Evolutionary conservation across 2,888 invertebrate species (phyloP), one percentile per base, ranked within the genome.

Genomic region (Melieria omissa): DNA sequence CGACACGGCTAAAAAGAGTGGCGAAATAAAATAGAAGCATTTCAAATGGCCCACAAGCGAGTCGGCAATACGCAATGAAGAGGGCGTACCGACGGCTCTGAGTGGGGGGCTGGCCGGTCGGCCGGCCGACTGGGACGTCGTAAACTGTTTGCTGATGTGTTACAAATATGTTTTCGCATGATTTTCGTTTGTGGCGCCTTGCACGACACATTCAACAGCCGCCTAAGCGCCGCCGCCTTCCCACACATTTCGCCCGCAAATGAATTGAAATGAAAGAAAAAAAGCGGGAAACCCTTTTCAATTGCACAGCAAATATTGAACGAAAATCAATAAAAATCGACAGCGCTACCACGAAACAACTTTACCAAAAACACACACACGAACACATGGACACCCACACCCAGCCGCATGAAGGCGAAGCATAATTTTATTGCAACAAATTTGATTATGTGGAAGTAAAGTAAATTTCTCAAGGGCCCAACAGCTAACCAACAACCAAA

Each of bases 121-220:
- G 8, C 12, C 12, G 8, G 47, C 47, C 6, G 63, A 12, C 41
- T 12, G 49, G 49, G 49, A 7, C 12, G 65, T 42, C 44, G 52
- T 49, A 65, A 65, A 65, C 14, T 52, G 54, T 65, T 54, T 65
- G 12, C 65, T 65, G 54, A 54, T 65, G 65, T 42, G 65, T 65
- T 42, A 52, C 42, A 65, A 65, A 65, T 65, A 65, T 54, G 52
- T 52, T 65, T 54, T 44, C 42, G 12, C 41, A 52, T 65, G 44
- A 52, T 64, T 65, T 65, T 61, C 45, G 9, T 42, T 29, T 29
- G 29, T 29, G 29, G 2, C 29, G 29, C 29, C 29, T 29, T 29
- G 29, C 29, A 29, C 29, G 29, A 42, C 52, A 52, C 64, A 52
- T 14, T 41, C 52, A 41, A 41, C 12, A 8, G 42, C 14, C 12